Evolutionary conservation across 1,140 invertebrate species (phyloP), one percentile per base, ranked within the genome.

Genomic region (Zaprionus lachaisei): DNA sequence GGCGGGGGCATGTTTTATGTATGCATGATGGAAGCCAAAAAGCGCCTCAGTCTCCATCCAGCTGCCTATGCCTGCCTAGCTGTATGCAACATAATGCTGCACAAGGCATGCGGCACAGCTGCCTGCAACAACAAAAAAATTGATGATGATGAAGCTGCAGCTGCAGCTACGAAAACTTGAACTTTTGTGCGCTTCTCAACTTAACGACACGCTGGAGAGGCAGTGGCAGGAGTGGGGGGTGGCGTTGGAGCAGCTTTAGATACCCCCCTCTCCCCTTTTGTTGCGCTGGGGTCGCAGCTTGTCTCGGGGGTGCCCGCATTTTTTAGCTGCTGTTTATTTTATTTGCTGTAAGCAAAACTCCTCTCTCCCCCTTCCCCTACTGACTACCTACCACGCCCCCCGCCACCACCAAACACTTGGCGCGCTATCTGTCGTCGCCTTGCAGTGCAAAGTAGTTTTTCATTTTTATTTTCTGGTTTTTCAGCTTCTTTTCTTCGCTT

Each of bases 111-210:
- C 31, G 31, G 31, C 31, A 9, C 31, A 11, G 31, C 31, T 34
- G 31, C 31, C 9, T 34, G 31, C 20, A 77, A 44, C 24, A 34
- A 34, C n/a, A 41, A 67, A 80, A 79, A 81, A 79, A 81, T 77
- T 85, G 82, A 85, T 85, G 82, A 79, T 81, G 83, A 85, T 85
- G 69, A 72, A 85, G 82, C 75, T 75, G 70, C 62, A 47, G 7
- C 38, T 41, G 41, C 7, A 17, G 65, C 54, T 41, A 41, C 60
- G 55, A 74, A 72, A 83, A 83, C 80, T 86, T 86, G 64, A 83
- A 86, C 84, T 86, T 87, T 86, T 80, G 80, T 80, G 79, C 80
- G 73, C 80, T 79, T 70, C 72, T 80, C 80, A 74, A 89, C 80
- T 80, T 77, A 87, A 79, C 74, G 82, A 78, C 22, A 51, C 47